Percentiles rank a stretch among this genome's conserved stretches.
Conservation (phyloP, 2,113 vertebrate genomes). For the Piaya cayana region DNA sequence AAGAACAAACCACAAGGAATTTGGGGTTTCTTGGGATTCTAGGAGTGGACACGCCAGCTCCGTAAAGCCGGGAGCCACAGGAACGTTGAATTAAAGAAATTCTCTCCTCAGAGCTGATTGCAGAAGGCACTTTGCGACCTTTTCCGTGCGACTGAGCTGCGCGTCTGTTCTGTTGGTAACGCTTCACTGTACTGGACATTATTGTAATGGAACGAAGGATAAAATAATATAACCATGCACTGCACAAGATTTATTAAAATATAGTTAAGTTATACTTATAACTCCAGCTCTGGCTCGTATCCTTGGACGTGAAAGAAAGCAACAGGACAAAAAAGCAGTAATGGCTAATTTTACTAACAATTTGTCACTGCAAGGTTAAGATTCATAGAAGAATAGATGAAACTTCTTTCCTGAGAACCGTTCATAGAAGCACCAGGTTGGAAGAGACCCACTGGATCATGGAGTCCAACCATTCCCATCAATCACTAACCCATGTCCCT, state of each 20-base stretch:
- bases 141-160: background rate
- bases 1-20: background rate
- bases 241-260: conserved; percentile 66
- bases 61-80: background rate
- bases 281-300: background rate
- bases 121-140: background rate
- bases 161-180: background rate
- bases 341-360: background rate
- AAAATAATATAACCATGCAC: conserved; percentile 37
- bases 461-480: too few relatives aligned
- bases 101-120: background rate
- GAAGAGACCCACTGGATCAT: too few relatives aligned
- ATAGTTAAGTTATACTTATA: conserved; percentile 58
- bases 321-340: background rate
- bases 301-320: background rate
- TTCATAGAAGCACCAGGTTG: too few relatives aligned
- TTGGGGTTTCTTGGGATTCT: background rate
- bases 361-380: background rate
- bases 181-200: conserved; percentile 26
- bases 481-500: too few relatives aligned
- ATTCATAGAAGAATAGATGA: too few relatives aligned
- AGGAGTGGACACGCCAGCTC: rapidly evolving
- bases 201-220: conserved; percentile 2
- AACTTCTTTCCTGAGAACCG: background rate
- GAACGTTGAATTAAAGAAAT: background rate